Percentiles rank a stretch among this genome's conserved stretches.
These are phyloP conservation scores for Tachystola acroxantha DNA, from an alignment of 2,888 invertebrate species.

Conservation along the genomic window DNA sequence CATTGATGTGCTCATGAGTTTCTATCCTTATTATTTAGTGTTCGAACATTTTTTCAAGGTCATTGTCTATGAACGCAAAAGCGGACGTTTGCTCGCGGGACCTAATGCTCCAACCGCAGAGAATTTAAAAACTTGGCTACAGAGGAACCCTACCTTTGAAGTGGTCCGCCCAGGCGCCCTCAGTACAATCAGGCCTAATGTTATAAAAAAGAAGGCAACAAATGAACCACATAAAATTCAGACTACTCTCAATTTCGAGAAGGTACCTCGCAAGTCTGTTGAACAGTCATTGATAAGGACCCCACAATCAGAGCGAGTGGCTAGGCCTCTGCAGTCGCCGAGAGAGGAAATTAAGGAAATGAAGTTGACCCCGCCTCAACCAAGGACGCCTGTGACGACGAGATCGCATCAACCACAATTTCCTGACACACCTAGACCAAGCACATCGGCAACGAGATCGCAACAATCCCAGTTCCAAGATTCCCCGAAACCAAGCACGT, in stretches of 20 bases:
- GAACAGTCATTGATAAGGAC: constrained; percentile 33
- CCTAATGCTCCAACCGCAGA: constrained; percentile 89
- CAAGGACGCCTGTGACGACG: constrained; percentile 30
- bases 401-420: constrained; percentile 15
- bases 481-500: constrained; percentile 50
- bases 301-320: constrained; percentile 29
- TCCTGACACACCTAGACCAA: constrained; percentile 48
- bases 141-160: constrained; percentile 92
- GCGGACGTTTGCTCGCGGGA: constrained; percentile 86
- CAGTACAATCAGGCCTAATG: constrained; percentile 61
- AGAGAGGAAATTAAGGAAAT: constrained; percentile 33
- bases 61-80: constrained; percentile 90
- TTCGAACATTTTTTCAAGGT: constrained; percentile 72
- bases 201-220: constrained; percentile 42
- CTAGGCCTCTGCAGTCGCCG: constrained; percentile 29
- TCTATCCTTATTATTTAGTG: too few species aligned
- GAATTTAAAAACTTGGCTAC: constrained; percentile 89
- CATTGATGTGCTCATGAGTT: too few species aligned
- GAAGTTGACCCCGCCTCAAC: constrained; percentile 18
- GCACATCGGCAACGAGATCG: constrained; percentile 38
- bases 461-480: constrained; percentile 26
- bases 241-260: constrained; percentile 69
- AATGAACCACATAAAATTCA: constrained; percentile 56
- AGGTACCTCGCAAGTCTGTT: constrained; percentile 47
- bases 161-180: constrained; percentile 83